Evolutionary conservation across 37 sponge, comb jelly and placozoan species (phyloP).

Genomic region (Oscarella lobularis): DNA sequence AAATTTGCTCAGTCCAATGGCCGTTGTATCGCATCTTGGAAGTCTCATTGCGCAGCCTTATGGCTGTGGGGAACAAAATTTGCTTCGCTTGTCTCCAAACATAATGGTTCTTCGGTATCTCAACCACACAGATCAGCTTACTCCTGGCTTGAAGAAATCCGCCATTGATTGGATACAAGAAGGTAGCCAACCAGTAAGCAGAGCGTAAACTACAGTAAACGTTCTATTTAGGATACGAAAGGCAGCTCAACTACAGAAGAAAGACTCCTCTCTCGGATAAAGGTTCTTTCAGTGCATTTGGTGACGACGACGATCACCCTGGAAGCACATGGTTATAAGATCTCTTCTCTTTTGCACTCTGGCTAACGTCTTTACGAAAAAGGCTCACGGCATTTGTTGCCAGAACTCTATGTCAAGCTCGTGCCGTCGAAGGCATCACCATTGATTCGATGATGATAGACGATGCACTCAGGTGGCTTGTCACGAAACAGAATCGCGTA

Average conservation of each 20-base stretch:
- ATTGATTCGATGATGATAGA: neutral
- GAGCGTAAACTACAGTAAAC: neutral
- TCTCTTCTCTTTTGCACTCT: too few species aligned
- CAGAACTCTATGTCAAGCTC: too few species aligned
- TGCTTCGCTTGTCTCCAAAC: neutral
- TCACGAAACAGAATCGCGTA: neutral
- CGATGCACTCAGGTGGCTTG: neutral
- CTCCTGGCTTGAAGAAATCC: too few species aligned
- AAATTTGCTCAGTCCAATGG: neutral
- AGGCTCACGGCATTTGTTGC: neutral
- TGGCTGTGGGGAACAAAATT: neutral
- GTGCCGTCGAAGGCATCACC: neutral
- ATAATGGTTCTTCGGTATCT: neutral
- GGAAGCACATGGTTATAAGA: conserved; percentile 1
- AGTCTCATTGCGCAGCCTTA: neutral
- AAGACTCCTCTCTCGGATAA: neutral
- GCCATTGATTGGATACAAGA: too few species aligned
- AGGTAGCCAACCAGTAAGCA: too few species aligned
- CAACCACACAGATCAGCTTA: neutral
- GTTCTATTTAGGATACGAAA: neutral
- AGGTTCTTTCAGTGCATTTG: neutral
- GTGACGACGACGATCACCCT: neutral
- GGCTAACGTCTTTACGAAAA: too few species aligned
- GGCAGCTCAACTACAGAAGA: neutral
- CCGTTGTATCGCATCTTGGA: neutral